phyloP scores from a whole-genome alignment of 1,140 invertebrate species.

The Drosophila micromelanica region DNA sequence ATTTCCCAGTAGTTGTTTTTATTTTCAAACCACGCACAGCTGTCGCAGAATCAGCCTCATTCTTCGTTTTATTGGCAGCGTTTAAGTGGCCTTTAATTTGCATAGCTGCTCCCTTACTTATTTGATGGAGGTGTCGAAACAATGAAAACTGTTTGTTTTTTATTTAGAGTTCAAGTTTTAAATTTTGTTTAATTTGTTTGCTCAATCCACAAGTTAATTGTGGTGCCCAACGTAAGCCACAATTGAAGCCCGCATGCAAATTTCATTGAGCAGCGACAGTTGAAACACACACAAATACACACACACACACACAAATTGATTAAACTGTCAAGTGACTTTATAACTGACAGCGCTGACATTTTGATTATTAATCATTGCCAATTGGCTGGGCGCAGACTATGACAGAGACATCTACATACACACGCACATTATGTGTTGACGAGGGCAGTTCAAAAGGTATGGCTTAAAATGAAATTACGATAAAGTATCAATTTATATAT shows the following conservation, averaged over 20 bases:
- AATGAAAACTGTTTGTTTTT: constrained; percentile 21
- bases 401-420: constrained; percentile 27
- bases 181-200: constrained; percentile 59
- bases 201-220: constrained; percentile 22
- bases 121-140: not conserved
- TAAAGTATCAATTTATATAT: not conserved
- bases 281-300: constrained; percentile 29
- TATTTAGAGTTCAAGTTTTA: too few relatives aligned
- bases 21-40: constrained; percentile 53
- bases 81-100: constrained; percentile 40
- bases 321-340: constrained; percentile 82
- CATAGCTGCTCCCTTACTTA: constrained; percentile 25
- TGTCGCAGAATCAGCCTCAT: constrained; percentile 34
- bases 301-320: constrained; percentile 63
- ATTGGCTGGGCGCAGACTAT: constrained; percentile 47
- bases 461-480: not conserved
- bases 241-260: constrained; percentile 53
- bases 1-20: constrained; percentile 31
- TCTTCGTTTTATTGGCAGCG: constrained; percentile 49
- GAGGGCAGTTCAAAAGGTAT: constrained; percentile 17
- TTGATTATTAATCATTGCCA: constrained; percentile 79
- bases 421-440: not conserved
- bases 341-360: constrained; percentile 76
- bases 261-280: constrained; percentile 37
- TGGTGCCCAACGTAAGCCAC: not conserved